Base-by-base conservation (phyloP, 2,113 vertebrate genomes). In the Ursus arctos region DNA sequence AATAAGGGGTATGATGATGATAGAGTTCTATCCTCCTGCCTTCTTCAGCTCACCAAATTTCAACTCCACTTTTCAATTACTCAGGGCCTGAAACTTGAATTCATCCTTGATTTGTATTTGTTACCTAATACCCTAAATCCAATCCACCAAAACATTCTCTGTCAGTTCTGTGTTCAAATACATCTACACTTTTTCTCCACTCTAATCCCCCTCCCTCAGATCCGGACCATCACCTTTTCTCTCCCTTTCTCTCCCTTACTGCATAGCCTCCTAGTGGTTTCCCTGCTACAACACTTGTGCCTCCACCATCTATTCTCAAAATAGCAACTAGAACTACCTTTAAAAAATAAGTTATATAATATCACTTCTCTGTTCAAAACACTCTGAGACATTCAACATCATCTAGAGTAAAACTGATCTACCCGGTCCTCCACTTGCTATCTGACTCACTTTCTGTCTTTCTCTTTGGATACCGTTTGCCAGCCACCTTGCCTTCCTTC, bases 1-100 rank as follows among this genome's bases (percentile, higher is more conserved):
- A 91, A 92, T 86, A 91, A 93, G 28, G 63, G 72, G 47, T 40
- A 61, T 43, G 71, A 81, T 91, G 47, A 87, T 65, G 55, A 94
- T 7, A 92, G 2, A 65, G 51, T 80, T 97, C 28, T 7, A 51
- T 11, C 8, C 10, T 26, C 22, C 4, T 55, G 18, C 26, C 43
- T 81, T 92, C 19, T 14, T 65, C 77, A 43, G 19, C 55, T 76
- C 28, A 74, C 65, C 83, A 83, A 65, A 95, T 84, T 76, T 33
- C 69, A 93, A 40, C n/a, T 81, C 26, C 0, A n/a, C 26, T 57
- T 84, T 88, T 67, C 21, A 55, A 24, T 96, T 88, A 77, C 28
- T 74, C 31, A 24, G 24, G 24, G 91, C 28, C 43, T 15, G 4
- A 93, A 94, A 85, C 18, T n/a, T 87, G 31, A 18, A n/a, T 72